These are phyloP conservation scores for Henricia sp. DNA, from an alignment of 53 echinoderm and acorn worm genomes.

Conservation along the genomic window DNA sequence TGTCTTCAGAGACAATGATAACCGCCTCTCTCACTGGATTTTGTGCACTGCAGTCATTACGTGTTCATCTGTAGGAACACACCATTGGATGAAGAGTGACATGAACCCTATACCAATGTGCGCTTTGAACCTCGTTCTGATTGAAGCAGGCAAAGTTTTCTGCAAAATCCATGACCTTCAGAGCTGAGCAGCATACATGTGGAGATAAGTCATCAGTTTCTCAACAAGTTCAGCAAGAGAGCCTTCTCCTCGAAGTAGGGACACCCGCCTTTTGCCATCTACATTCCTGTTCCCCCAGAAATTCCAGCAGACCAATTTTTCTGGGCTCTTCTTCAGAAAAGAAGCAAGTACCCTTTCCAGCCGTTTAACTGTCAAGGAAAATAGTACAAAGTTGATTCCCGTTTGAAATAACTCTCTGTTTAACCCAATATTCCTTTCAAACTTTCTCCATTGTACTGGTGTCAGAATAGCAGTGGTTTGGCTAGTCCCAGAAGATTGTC, in stretches of 20 bases:
- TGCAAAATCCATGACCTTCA: conserved; percentile 49
- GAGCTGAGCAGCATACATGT: conserved; percentile 1
- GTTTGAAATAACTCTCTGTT: too few relatives aligned
- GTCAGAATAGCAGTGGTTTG: too few relatives aligned
- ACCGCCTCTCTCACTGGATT: conserved; percentile 19
- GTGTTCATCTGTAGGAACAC: conserved; percentile 38
- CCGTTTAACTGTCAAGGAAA: conserved; percentile 3
- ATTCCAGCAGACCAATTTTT: not conserved
- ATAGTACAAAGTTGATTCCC: too few relatives aligned
- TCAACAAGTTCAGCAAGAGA: conserved; percentile 8
- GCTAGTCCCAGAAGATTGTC: too few relatives aligned
- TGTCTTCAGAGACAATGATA: conserved; percentile 15
- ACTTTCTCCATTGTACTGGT: too few relatives aligned
- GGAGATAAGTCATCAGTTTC: conserved; percentile 5
- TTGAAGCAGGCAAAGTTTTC: conserved; percentile 32
- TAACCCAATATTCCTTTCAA: too few relatives aligned
- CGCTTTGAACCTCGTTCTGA: conserved; percentile 59
- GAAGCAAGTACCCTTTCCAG: not conserved
- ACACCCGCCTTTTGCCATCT: not conserved
- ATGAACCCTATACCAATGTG: conserved; percentile 33
- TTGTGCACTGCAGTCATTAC: conserved; percentile 10
- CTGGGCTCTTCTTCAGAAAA: conserved; percentile 4
- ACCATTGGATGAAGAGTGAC: conserved; percentile 60
- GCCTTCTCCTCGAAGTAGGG: conserved; percentile 4
- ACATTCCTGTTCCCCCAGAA: conserved; percentile 8